Evolutionary conservation across 2,888 invertebrate species (phyloP).

Genomic region (Xanthorhoe spadicearia): DNA sequence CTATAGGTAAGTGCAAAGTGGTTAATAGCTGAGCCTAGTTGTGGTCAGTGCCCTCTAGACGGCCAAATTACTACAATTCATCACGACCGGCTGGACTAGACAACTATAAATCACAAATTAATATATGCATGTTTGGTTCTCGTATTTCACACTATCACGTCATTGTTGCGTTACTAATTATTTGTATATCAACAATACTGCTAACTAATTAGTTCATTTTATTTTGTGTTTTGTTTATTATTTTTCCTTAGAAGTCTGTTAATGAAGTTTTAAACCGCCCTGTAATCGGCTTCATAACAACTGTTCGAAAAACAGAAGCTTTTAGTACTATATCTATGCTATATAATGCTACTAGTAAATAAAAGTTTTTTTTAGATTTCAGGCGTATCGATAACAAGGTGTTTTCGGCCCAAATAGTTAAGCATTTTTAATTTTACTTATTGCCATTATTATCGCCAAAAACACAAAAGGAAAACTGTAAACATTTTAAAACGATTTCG

Average conservation of each 20-base stretch:
- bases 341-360: too few relatives aligned
- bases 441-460: too few relatives aligned
- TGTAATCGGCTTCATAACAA: too few relatives aligned
- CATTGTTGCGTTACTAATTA: conserved; percentile 23
- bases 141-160: conserved; percentile 41
- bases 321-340: too few relatives aligned
- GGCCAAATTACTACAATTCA: conserved; percentile 65
- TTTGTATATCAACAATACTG: not conserved
- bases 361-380: too few relatives aligned
- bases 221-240: not conserved
- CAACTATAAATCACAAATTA: conserved; percentile 68
- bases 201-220: not conserved
- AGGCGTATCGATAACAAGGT: too few relatives aligned
- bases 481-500: too few relatives aligned
- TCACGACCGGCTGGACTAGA: conserved; percentile 63
- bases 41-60: conserved; percentile 49
- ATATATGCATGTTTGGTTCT: conserved; percentile 56
- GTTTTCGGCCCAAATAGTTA: too few relatives aligned
- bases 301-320: too few relatives aligned
- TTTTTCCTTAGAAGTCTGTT: not conserved
- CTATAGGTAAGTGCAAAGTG: conserved; percentile 39
- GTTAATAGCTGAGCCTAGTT: conserved; percentile 49
- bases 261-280: too few relatives aligned
- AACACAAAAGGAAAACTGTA: too few relatives aligned
- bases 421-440: too few relatives aligned